phyloP scores from a whole-genome alignment of 2,113 vertebrate genomes.

The Macrotis lagotis region DNA sequence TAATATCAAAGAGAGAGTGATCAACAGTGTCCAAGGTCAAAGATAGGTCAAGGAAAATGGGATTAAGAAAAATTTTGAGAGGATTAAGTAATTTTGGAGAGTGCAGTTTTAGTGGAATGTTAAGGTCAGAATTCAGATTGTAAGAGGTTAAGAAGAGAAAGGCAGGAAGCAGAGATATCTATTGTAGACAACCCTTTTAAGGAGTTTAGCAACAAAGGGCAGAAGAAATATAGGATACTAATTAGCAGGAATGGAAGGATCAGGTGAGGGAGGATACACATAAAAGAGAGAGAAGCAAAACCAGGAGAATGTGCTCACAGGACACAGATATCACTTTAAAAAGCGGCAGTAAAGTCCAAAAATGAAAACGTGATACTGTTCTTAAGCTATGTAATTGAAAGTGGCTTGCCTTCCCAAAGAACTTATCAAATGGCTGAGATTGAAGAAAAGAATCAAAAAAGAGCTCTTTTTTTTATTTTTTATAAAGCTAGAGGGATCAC shows the following conservation, averaged over 20 bases:
- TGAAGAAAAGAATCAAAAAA: background rate
- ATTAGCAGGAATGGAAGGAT: background rate
- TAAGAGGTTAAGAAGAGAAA: background rate
- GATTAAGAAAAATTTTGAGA: background rate
- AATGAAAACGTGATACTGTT: background rate
- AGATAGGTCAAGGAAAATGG: background rate
- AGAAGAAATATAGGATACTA: background rate
- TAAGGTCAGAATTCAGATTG: background rate
- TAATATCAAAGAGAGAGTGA: background rate
- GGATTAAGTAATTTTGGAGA: background rate
- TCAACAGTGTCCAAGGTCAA: background rate
- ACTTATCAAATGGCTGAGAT: background rate
- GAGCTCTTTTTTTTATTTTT: no score
- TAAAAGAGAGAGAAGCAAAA: background rate
- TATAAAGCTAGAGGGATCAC: background rate
- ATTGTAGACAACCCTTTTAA: background rate
- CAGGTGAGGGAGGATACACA: background rate
- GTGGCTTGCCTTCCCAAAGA: background rate
- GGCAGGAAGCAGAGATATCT: background rate
- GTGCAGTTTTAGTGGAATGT: background rate
- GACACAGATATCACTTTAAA: background rate
- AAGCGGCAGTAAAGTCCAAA: background rate
- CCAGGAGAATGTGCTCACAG: background rate
- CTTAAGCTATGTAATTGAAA: background rate
- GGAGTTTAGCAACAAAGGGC: background rate